Percentiles rank a stretch among this genome's conserved stretches.
Evolutionary conservation across 2,888 invertebrate species (phyloP).

Genomic region (Nowickia ferox): DNA sequence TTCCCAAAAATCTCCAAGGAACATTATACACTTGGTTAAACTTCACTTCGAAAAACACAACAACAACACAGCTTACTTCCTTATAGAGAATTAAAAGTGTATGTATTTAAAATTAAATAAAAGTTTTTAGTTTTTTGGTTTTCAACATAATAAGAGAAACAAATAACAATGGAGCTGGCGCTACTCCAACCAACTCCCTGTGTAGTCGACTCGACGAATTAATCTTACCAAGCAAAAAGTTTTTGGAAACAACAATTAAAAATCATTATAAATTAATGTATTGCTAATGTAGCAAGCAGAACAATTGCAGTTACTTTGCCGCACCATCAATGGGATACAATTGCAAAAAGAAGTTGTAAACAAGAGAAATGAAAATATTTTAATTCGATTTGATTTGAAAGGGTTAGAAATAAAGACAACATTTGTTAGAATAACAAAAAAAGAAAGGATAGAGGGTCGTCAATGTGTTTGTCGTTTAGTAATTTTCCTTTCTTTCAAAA

Average conservation of each 20-base stretch:
- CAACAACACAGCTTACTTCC: background rate
- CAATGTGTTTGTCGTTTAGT: constrained; percentile 13
- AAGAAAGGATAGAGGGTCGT: constrained; percentile 39
- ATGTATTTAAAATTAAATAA: constrained; percentile 58
- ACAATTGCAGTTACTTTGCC: constrained; percentile 54
- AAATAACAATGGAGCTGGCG: background rate
- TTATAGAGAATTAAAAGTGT: background rate
- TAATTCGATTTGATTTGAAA: constrained; percentile 31
- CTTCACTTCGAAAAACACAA: constrained; percentile 71
- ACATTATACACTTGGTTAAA: constrained; percentile 80
- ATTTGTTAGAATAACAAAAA: constrained; percentile 25
- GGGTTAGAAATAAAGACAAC: constrained; percentile 68
- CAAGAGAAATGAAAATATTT: constrained; percentile 27
- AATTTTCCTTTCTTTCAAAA: constrained; percentile 22
- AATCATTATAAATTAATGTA: constrained; percentile 74
- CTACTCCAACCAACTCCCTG: constrained; percentile 16
- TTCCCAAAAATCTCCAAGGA: constrained; percentile 38
- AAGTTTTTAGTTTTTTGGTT: constrained; percentile 22
- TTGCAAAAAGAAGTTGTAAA: constrained; percentile 11
- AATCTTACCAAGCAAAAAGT: constrained; percentile 49
- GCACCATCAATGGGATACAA: constrained; percentile 23
- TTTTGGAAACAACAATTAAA: constrained; percentile 69
- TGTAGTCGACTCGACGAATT: constrained; percentile 12
- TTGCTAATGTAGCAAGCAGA: constrained; percentile 68
- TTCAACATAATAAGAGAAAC: constrained; percentile 27